Percentiles rank a stretch among this genome's conserved stretches.
Evolutionary conservation across 2,888 invertebrate species (phyloP).

Genomic region (Iselma pallidipennis): DNA sequence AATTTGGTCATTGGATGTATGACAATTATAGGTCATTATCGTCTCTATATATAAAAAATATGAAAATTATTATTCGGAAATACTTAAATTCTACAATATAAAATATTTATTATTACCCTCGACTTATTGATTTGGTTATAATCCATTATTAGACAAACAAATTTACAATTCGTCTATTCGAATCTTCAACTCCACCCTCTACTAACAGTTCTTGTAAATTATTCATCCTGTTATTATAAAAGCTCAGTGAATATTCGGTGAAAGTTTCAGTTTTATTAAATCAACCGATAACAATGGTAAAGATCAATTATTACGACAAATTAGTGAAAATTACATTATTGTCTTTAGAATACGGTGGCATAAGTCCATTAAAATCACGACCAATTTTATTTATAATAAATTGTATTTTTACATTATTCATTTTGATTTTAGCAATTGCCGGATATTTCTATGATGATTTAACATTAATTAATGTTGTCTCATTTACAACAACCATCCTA

Average conservation of each 20-base stretch:
- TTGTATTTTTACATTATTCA: not conserved
- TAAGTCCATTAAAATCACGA: not conserved
- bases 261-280: not conserved
- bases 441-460: not conserved
- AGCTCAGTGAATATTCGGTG: not conserved
- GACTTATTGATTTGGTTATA: too few species aligned
- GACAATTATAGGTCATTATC: too few species aligned
- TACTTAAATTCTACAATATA: too few species aligned
- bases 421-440: not conserved
- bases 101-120: too few species aligned
- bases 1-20: too few species aligned
- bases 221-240: not conserved
- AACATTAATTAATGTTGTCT: not conserved
- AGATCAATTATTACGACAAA: not conserved
- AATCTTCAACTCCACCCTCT: too few species aligned
- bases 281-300: not conserved
- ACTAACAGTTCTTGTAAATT: too few species aligned
- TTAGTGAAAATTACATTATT: not conserved
- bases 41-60: too few species aligned
- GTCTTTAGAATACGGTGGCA: not conserved
- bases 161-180: too few species aligned
- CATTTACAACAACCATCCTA: not conserved
- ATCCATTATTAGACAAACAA: too few species aligned
- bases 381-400: not conserved
- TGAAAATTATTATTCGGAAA: too few species aligned